Conservation (phyloP, 2,888 invertebrate species). For the Dolichopus griseipennis region DNA sequence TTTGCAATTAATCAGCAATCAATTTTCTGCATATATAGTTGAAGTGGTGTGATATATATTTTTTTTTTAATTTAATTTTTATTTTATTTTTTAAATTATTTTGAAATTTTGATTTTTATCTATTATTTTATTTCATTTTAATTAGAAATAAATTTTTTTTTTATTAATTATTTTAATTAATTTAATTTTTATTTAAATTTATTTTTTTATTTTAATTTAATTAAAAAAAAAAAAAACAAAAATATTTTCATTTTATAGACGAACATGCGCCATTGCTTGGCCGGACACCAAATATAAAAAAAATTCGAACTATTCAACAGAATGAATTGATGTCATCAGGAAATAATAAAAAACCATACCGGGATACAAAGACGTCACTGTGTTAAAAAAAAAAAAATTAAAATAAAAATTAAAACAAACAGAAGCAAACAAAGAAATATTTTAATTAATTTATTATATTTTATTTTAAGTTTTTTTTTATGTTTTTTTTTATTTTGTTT, state of each 20-base stretch:
- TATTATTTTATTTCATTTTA: too few species aligned
- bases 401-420: not conserved
- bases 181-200: constrained; percentile 29
- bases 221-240: constrained; percentile 13
- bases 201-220: constrained; percentile 30
- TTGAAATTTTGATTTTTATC: not conserved
- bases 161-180: constrained; percentile 27
- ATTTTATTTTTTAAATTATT: not conserved
- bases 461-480: too few species aligned
- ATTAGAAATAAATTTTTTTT: constrained; percentile 10
- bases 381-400: constrained; percentile 22
- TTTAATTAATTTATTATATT: too few species aligned
- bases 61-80: not conserved
- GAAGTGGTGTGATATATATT: not conserved
- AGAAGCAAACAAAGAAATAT: too few species aligned
- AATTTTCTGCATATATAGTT: too few species aligned
- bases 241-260: constrained; percentile 38
- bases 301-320: constrained; percentile 20
- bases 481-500: too few species aligned
- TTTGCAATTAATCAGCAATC: too few species aligned
- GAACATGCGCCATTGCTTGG: constrained; percentile 49
- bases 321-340: constrained; percentile 20
- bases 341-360: constrained; percentile 26
- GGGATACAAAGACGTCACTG: constrained; percentile 27
- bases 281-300: constrained; percentile 27